A percentile compares a stretch with the other conserved stretches of the same genome.
Evolutionary conservation across 2,113 vertebrate species (phyloP).

Genomic region (Onychostruthus taczanowskii): DNA sequence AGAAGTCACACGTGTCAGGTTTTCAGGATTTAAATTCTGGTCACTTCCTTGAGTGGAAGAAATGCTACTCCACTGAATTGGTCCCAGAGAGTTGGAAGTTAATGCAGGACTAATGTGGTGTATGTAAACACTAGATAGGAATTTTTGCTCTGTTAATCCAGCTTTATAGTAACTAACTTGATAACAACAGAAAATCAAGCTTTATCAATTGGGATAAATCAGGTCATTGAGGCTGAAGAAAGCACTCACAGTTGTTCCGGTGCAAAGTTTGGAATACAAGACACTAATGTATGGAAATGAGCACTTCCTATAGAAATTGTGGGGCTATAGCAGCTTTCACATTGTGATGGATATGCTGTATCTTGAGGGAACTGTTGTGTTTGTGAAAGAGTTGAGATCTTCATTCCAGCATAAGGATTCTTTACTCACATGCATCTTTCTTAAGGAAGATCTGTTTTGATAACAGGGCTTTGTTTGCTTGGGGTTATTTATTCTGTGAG

Average conservation of each 20-base stretch:
- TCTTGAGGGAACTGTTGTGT: neutral
- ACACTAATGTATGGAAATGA: neutral
- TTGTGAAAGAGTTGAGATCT: neutral
- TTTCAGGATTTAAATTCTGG: conserved; percentile 3
- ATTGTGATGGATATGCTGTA: neutral
- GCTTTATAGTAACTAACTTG: neutral
- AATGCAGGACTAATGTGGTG: neutral
- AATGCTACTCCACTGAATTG: neutral
- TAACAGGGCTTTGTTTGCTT: neutral
- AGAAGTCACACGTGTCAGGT: neutral
- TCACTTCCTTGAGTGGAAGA: neutral
- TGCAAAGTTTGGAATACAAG: neutral
- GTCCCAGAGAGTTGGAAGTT: neutral
- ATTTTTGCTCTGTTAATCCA: neutral
- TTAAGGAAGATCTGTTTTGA: neutral
- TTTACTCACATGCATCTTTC: neutral
- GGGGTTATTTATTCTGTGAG: neutral
- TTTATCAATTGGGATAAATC: neutral
- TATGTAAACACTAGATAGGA: neutral
- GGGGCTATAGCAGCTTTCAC: neutral
- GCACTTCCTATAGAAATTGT: neutral
- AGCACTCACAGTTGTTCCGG: neutral
- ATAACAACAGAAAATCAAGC: neutral
- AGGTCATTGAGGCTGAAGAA: neutral
- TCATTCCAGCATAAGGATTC: neutral